These are phyloP conservation scores for Hylyphantes graminicola DNA, from an alignment of 1,140 invertebrate species.

Conservation along the genomic window DNA sequence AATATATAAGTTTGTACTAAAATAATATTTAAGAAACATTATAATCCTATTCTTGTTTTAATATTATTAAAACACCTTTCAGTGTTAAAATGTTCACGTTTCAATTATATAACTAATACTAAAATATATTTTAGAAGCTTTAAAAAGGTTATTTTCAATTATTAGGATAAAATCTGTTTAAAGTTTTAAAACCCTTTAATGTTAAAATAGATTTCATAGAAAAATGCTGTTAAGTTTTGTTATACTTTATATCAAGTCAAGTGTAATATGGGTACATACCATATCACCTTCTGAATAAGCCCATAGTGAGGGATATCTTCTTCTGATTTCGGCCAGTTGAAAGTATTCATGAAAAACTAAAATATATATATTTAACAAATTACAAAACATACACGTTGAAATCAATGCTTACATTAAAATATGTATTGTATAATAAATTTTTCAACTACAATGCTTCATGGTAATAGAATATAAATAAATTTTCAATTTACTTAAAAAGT, in stretches of 20 bases:
- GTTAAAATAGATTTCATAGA: background rate
- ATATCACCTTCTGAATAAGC: constrained; percentile 67
- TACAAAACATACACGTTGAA: background rate
- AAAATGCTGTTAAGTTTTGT: background rate
- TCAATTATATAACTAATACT: background rate
- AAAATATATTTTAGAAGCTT: background rate
- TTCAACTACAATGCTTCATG: background rate
- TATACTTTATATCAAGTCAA: background rate
- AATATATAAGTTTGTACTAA: background rate
- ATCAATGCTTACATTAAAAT: background rate
- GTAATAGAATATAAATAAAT: background rate
- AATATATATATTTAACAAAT: background rate
- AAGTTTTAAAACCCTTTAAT: background rate
- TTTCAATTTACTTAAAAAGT: too few species aligned
- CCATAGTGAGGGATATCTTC: constrained; percentile 71
- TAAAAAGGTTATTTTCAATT: background rate
- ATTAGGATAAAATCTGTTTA: background rate
- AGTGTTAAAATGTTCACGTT: background rate
- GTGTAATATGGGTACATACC: background rate
- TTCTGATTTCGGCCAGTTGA: constrained; percentile 71
- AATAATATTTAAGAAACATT: background rate
- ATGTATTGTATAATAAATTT: background rate
- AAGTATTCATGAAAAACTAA: constrained; percentile 66
- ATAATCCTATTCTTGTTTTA: background rate
- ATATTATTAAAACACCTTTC: background rate